phyloP scores from a whole-genome alignment of 2,113 vertebrate species.

The Hyperopisus bebe region DNA sequence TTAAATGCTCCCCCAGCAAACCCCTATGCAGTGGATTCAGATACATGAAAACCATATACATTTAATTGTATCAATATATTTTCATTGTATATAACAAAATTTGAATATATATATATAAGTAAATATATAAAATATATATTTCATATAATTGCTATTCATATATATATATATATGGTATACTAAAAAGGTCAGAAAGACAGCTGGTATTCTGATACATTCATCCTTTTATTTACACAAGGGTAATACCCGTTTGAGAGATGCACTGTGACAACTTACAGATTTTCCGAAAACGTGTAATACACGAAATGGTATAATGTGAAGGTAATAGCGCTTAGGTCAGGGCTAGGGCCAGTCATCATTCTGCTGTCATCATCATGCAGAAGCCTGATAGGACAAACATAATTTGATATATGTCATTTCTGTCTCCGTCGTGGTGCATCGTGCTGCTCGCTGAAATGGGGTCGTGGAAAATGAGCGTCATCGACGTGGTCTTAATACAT shows the following conservation, averaged over 20 bases:
- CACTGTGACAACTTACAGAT: neutral
- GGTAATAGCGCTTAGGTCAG: neutral
- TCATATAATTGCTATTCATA: conserved; percentile 16
- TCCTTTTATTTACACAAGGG: neutral
- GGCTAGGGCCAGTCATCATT: neutral
- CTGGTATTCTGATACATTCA: neutral
- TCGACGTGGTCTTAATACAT: neutral
- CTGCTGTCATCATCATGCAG: neutral
- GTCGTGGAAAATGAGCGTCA: neutral
- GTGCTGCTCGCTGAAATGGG: conserved; percentile 16
- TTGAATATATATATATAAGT: conserved; percentile 11
- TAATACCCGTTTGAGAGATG: neutral
- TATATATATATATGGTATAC: neutral
- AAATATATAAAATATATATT: conserved; percentile 27
- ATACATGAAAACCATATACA: neutral
- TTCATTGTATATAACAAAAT: conserved; percentile 23
- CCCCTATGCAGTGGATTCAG: conserved; percentile 10
- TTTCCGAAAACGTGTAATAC: neutral
- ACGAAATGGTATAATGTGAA: neutral
- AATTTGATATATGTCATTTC: neutral
- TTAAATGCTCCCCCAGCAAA: neutral
- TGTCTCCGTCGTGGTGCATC: neutral
- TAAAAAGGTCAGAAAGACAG: neutral
- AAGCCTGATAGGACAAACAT: neutral
- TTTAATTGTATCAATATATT: conserved; percentile 21